Evolutionary conservation across 1,140 invertebrate genomes (phyloP), one percentile per base, ranked within the genome.

Genomic region (Mamestra configurata): DNA sequence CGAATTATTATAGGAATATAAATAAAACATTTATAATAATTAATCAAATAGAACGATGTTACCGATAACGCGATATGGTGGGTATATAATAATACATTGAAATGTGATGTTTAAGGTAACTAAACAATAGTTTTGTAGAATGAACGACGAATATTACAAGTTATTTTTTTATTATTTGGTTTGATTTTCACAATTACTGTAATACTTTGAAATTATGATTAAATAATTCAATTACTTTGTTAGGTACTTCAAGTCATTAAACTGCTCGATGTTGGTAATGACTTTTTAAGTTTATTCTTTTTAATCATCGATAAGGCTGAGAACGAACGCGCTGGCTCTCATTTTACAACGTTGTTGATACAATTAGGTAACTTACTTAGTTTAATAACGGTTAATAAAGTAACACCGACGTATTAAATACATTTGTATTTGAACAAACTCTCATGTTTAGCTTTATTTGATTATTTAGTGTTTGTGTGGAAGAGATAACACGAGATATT

Each of bases 311-410:
- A 40, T 64, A 64, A 35, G 1, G 35, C 31, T 18, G 27, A 64
- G 11, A 59, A 59, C 35, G 20, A 55, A 15, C 20, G 53, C 8
- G 7, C 31, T 4, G 3, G 37, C 37, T 35, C n/a, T 37, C 31
- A 64, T 37, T 37, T 37, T 31, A 59, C 55, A 22, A n/a, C 10
- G 55, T 15, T 35, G 31, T 35, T 64, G 31, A 37, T 40, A 64
- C 13, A 13, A 40, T 8, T 20, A 18, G 0, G 7, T n/a, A 18
- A 18, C 31, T 20, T 66, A 68, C 66, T 49, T 70, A 27, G 20
- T 70, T 70, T 27, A 66, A 40, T 66, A 13, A 31, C 35, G 18
- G 61, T 40, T 35, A 37, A n/a, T 66, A 66, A 40, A 57, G 13
- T 57, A 57, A 24, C 11, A 4, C 6, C 3, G 22, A 27, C 10